Conservation (phyloP, 2,113 vertebrate genomes). For the Entosphenus tridentatus region DNA sequence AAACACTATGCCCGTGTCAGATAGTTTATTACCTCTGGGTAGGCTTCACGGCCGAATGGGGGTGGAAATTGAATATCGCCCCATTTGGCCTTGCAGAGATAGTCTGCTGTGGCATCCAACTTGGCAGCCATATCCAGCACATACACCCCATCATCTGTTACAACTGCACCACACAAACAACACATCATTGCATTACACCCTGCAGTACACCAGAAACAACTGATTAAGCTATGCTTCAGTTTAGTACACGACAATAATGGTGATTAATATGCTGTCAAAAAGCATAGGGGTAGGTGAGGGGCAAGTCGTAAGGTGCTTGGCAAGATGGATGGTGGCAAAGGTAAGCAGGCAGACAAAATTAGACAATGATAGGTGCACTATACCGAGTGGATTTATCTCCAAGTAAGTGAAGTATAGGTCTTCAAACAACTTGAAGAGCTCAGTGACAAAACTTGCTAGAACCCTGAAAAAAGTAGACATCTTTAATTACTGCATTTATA, state of each 20-base stretch:
- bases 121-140: slow-evolving; percentile 83
- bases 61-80: slow-evolving; percentile 86
- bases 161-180: slow-evolving; percentile 25
- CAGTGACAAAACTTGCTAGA: slow-evolving; percentile 62
- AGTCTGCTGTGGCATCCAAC: slow-evolving; percentile 80
- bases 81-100: slow-evolving; percentile 95
- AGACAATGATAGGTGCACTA: background rate
- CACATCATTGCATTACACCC: too few relatives aligned
- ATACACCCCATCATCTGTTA: slow-evolving; percentile 48
- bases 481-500: too few relatives aligned
- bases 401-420: slow-evolving; percentile 92
- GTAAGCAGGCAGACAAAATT: too few relatives aligned
- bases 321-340: too few relatives aligned
- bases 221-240: too few relatives aligned
- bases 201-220: too few relatives aligned
- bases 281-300: too few relatives aligned
- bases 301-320: too few relatives aligned
- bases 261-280: too few relatives aligned
- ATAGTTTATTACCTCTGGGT: slow-evolving; percentile 45
- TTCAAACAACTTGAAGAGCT: slow-evolving; percentile 78
- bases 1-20: too few relatives aligned
- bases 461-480: slow-evolving; percentile 22
- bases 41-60: slow-evolving; percentile 84
- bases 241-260: too few relatives aligned
- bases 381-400: slow-evolving; percentile 93